Evolutionary conservation across 2,113 vertebrate species (phyloP), one percentile per base, ranked within the genome.

Genomic region (Ceuthmochares aereus): DNA sequence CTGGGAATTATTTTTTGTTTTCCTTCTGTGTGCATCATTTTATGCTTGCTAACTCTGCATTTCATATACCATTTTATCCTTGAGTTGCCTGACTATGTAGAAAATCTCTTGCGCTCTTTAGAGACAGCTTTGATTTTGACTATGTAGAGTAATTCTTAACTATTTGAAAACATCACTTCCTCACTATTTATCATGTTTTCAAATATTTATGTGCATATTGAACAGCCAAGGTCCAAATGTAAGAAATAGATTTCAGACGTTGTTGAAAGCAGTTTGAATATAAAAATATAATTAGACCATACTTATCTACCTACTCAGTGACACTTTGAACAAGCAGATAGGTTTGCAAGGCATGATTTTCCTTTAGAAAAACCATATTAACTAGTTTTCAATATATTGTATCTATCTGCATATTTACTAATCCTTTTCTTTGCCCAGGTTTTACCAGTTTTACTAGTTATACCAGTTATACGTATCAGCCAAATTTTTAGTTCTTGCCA

Each of bases 251-350:
- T 70, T 11, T 84, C 17, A 77, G 27, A 91, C 4, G 3, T 80
- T 74, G 36, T 64, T 88, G 63, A 94, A 95, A 89, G 30, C 7
- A 42, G 76, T 89, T 62, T 81, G 37, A 67, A 94, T 78, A 81
- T 16, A 77, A 3, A 84, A 89, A 45, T 78, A 63, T 37, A 90
- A 45, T 94, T 81, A 67, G 14, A 86, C 8, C 26, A n/a, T 51
- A 67, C 9, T 84, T 84, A 59, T 21, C 34, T 29, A 89, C 29
- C n/a, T 81, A 78, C 51, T 62, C 68, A 67, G 26, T 43, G 37
- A 42, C 21, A 68, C 36, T 87, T 87, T 56, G 25, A 52, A 76
- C 89, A 77, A 27, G 2, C 7, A 43, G n/a, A 79, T 22, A 59
- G 20, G 27, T 70, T 58, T 88, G 0, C 54, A 74, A 89, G 42